Evolutionary conservation across 2,888 invertebrate species (phyloP).

Genomic region (Athalia cordata): DNA sequence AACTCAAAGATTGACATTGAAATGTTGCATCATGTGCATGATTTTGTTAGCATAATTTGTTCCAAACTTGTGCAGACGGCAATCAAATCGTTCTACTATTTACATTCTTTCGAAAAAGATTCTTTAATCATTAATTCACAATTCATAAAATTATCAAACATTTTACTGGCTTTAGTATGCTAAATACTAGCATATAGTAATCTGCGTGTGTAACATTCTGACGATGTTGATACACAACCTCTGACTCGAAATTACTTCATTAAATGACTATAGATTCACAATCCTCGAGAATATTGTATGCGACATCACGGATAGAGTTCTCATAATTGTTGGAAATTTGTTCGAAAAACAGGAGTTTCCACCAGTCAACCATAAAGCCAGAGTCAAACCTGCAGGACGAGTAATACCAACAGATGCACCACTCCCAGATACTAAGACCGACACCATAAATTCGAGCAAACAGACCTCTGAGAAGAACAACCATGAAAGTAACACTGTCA

Average conservation of each 20-base stretch:
- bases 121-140: too few species aligned
- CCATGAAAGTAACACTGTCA: constrained; percentile 70
- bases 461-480: constrained; percentile 67
- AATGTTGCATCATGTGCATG: constrained; percentile 34
- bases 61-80: constrained; percentile 2
- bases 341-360: constrained; percentile 77
- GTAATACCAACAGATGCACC: constrained; percentile 71
- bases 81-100: too few species aligned
- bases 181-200: too few species aligned
- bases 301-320: constrained; percentile 48
- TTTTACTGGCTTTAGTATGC: too few species aligned
- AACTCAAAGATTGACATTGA: constrained; percentile 20
- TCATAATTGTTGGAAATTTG: constrained; percentile 45
- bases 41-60: constrained; percentile 25
- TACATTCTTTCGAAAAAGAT: too few species aligned
- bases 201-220: too few species aligned
- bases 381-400: constrained; percentile 72
- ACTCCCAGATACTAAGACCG: constrained; percentile 72
- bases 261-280: too few species aligned
- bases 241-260: too few species aligned
- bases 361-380: constrained; percentile 76
- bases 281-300: too few species aligned
- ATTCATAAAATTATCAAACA: too few species aligned
- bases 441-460: constrained; percentile 69
- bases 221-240: too few species aligned